These are phyloP conservation scores for Blastomussa wellsi DNA, from an alignment of 92 coral and sea anemone species.

Conservation along the genomic window DNA sequence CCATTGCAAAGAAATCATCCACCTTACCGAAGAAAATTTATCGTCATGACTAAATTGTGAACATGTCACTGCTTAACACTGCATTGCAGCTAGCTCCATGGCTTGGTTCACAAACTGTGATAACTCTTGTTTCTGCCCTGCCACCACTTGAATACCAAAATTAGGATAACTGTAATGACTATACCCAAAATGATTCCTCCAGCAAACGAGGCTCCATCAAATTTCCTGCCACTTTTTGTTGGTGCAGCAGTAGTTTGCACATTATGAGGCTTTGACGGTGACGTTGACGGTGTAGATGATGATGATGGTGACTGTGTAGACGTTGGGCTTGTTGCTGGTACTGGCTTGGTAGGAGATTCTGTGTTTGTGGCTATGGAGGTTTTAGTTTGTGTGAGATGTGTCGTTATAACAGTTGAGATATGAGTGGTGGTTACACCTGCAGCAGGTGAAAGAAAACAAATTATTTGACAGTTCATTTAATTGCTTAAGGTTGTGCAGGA, in stretches of 20 bases:
- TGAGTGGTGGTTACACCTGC: neutral
- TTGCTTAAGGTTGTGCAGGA: too few relatives aligned
- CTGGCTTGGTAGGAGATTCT: neutral
- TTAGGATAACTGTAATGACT: constrained; percentile 43
- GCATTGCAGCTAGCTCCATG: neutral
- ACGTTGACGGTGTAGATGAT: constrained; percentile 10
- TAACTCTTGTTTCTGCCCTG: constrained; percentile 85
- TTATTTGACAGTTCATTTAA: neutral
- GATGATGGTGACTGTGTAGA: too few relatives aligned
- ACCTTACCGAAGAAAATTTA: neutral
- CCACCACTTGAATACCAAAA: constrained; percentile 72
- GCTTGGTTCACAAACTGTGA: constrained; percentile 64
- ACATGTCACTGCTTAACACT: neutral
- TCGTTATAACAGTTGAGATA: neutral
- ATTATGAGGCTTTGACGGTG: constrained; percentile 19
- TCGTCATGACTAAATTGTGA: neutral
- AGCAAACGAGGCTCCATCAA: constrained; percentile 91
- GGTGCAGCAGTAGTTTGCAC: neutral
- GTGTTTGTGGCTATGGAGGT: neutral
- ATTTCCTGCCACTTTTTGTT: constrained; percentile 46
- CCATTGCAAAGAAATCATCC: too few relatives aligned
- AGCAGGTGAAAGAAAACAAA: neutral
- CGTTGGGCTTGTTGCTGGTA: neutral
- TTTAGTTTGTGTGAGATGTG: neutral
- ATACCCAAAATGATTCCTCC: constrained; percentile 93